A percentile compares a stretch with the other conserved stretches of the same genome.
Evolutionary conservation across 2,113 vertebrate genomes (phyloP).

Genomic region (Oceanites oceanicus): DNA sequence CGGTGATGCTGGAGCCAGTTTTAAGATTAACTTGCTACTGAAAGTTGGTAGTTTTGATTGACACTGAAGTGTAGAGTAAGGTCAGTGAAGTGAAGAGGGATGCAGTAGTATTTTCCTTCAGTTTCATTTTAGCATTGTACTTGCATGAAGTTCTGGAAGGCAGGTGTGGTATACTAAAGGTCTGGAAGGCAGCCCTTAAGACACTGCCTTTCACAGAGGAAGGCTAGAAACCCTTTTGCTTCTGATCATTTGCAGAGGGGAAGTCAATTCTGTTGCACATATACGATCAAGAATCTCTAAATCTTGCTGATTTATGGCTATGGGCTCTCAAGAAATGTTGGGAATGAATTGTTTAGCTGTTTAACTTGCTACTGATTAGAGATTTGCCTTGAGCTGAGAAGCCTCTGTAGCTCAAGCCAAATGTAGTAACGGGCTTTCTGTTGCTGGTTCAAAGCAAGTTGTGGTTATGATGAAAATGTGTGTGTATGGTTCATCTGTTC

Average conservation of each 20-base stretch:
- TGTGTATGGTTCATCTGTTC: not conserved
- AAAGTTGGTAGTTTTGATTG: not conserved
- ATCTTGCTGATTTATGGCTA: not conserved
- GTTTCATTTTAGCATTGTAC: not conserved
- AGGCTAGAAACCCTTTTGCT: not conserved
- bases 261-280: not conserved
- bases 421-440: not conserved
- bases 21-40: not conserved
- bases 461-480: not conserved
- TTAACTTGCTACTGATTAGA: not conserved
- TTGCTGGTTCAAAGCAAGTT: not conserved
- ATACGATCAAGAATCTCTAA: not conserved
- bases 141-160: not conserved
- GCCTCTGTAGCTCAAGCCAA: not conserved
- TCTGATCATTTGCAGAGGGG: not conserved
- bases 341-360: not conserved
- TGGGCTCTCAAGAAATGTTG: not conserved
- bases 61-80: not conserved
- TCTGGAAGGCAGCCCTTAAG: not conserved
- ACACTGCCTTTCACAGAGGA: not conserved
- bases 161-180: not conserved
- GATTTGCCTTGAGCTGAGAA: not conserved
- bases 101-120: not conserved
- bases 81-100: not conserved
- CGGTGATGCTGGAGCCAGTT: not conserved